These are phyloP conservation scores for Nymphicus hollandicus DNA, from an alignment of 2,113 vertebrate genomes.

Conservation along the genomic window DNA sequence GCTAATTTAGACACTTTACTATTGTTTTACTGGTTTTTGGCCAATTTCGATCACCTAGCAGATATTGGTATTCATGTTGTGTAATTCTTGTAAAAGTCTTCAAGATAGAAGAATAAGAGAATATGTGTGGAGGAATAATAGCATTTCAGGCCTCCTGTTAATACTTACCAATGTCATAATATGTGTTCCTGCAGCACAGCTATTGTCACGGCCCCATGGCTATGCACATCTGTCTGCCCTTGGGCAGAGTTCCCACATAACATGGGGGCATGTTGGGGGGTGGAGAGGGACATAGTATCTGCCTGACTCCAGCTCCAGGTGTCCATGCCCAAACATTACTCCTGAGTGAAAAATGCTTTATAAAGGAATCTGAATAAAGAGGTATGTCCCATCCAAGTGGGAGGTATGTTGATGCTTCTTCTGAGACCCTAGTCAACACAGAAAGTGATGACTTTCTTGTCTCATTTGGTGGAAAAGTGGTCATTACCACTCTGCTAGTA, in stretches of 20 bases:
- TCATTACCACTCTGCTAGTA: not conserved
- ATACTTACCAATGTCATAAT: not conserved
- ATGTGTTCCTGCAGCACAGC: not conserved
- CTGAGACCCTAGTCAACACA: not conserved
- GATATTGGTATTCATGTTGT: not conserved
- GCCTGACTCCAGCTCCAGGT: not conserved
- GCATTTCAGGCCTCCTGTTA: not conserved
- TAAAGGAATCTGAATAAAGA: not conserved
- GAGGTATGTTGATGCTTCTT: not conserved
- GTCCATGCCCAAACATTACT: not conserved
- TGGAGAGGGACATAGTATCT: not conserved
- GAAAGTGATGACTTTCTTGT: not conserved
- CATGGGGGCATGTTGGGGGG: accelerated
- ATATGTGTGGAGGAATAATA: not conserved
- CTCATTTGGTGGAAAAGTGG: not conserved
- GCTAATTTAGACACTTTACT: not conserved
- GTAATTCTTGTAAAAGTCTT: not conserved
- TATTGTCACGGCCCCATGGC: not conserved
- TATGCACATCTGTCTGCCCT: not conserved
- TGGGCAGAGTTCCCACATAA: not conserved
- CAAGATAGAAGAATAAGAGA: not conserved
- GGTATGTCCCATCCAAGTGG: not conserved
- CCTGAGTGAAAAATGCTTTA: not conserved
- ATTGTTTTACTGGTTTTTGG: not conserved
- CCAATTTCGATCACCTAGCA: not conserved